These are phyloP conservation scores for Halictus quadricinctus DNA, from an alignment of 2,888 invertebrate genomes.

Conservation along the genomic window DNA sequence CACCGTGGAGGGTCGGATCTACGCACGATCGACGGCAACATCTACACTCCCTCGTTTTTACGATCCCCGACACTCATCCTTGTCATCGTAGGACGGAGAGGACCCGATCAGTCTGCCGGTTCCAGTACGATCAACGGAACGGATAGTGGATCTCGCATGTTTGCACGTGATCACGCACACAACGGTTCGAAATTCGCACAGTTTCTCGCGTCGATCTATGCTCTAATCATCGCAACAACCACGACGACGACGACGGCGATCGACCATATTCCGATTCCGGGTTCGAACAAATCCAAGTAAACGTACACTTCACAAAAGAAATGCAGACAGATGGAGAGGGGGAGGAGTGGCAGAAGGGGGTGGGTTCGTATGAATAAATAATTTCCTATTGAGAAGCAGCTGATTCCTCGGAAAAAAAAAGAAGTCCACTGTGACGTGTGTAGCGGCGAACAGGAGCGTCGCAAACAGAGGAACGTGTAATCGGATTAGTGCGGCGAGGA, in stretches of 20 bases:
- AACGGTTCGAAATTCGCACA: slow-evolving; percentile 12
- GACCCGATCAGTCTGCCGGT: slow-evolving; percentile 38
- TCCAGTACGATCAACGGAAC: slow-evolving; percentile 17
- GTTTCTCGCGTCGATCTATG: slow-evolving; percentile 21
- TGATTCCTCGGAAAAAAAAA: slow-evolving; percentile 10
- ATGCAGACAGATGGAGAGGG: neutral
- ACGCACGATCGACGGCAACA: neutral
- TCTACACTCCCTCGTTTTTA: slow-evolving; percentile 15
- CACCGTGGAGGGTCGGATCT: slow-evolving; percentile 17
- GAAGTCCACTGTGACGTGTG: slow-evolving; percentile 14
- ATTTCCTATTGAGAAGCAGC: slow-evolving; percentile 31
- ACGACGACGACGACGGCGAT: neutral
- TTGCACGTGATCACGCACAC: slow-evolving; percentile 34
- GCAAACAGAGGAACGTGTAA: neutral
- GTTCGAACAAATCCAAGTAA: neutral
- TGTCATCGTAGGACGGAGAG: slow-evolving; percentile 23
- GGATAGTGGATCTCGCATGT: slow-evolving; percentile 51
- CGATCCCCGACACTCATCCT: slow-evolving; percentile 36
- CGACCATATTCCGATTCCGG: slow-evolving; percentile 14
- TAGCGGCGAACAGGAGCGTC: neutral
- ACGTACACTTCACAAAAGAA: slow-evolving; percentile 30
- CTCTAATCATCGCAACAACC: slow-evolving; percentile 22
- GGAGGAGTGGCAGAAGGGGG: neutral
- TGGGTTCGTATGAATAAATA: slow-evolving; percentile 16
- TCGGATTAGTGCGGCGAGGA: slow-evolving; percentile 4